phyloP scores from a whole-genome alignment of 2,888 invertebrate species.

The Lingula anatina region DNA sequence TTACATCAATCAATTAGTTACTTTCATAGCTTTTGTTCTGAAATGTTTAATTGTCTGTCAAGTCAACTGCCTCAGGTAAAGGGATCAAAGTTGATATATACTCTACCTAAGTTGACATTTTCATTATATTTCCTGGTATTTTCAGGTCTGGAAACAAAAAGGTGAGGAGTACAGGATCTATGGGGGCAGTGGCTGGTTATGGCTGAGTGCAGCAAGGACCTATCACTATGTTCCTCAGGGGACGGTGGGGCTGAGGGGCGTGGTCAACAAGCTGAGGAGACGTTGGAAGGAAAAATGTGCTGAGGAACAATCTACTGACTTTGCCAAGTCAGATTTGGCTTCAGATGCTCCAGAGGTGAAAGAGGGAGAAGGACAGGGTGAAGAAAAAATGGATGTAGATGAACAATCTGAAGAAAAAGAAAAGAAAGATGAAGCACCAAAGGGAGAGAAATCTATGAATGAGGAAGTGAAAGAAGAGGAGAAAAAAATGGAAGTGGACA shows the following conservation, averaged over 20 bases:
- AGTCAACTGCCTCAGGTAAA: too few relatives aligned
- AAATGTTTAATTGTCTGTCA: too few relatives aligned
- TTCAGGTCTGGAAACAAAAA: slow-evolving; percentile 79
- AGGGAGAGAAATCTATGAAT: slow-evolving; percentile 1
- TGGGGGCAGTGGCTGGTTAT: slow-evolving; percentile 87
- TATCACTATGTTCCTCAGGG: slow-evolving; percentile 59
- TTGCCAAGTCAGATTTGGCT: neutral
- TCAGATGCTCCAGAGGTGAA: neutral
- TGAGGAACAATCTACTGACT: neutral
- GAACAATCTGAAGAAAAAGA: slow-evolving; percentile 9
- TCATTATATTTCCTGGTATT: too few relatives aligned
- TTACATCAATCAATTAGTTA: too few relatives aligned
- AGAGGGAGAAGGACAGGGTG: neutral
- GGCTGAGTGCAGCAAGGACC: slow-evolving; percentile 55
- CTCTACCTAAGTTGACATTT: too few relatives aligned
- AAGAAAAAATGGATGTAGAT: slow-evolving; percentile 7
- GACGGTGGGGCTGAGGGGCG: slow-evolving; percentile 60
- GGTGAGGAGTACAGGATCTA: slow-evolving; percentile 97
- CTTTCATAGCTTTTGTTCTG: too few relatives aligned
- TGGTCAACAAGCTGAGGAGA: slow-evolving; percentile 30
- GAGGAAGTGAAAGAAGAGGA: slow-evolving; percentile 7
- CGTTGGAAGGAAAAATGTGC: slow-evolving; percentile 7
- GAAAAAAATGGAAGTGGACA: slow-evolving; percentile 1
- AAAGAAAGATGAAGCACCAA: slow-evolving; percentile 2
- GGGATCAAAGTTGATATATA: too few relatives aligned